Base-by-base conservation (phyloP, 2,888 invertebrate species). In the Lordiphosa fenestrarum region DNA sequence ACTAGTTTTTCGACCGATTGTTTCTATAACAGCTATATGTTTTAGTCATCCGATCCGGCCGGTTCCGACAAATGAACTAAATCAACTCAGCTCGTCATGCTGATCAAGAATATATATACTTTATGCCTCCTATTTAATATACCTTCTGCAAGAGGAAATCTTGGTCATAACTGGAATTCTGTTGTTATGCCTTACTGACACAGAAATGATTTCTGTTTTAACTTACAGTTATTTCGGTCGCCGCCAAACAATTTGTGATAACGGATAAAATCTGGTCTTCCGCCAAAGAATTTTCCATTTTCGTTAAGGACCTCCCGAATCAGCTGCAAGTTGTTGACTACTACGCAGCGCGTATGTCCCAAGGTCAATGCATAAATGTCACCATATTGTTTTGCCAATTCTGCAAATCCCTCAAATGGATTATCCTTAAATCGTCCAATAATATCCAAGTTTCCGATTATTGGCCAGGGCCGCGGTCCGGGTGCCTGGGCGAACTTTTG, bases 181-280 rank as follows among this genome's bases (percentile, higher is more conserved):
- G 15, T 15, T 15, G 15, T 1, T 15, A 15, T 15, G 15, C 15
- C 15, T 15, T 15, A 15, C 2, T 15, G 15, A 15, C 15, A 15
- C 15, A 15, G 15, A 15, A 15, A 15, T 15, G 1, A 15, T 15
- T 15, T 1, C 15, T 15, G 15, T 15, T 15, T 15, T 15, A 15
- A 15, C 30, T 30, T 30, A 30, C 30, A 30, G 30, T 30, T 30
- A 30, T 95, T 95, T 49, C 95, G 91, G 89, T 96, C 94, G 33
- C 95, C 95, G 15, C 95, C 95, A 87, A 96, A 96, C 6, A 96
- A 92, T 68, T 93, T 92, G 85, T 95, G 94, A 87, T 95, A 96
- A n/a, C 96, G 90, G 70, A 94, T 87, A 87, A 96, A 96, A 86
- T 96, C 93, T 0, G 96, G 96, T 6, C 96, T 91, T 6, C 95